A percentile compares a stretch with the other conserved stretches of the same genome.
phyloP scores from a whole-genome alignment of 2,113 vertebrate genomes.

The Paralichthys olivaceus region DNA sequence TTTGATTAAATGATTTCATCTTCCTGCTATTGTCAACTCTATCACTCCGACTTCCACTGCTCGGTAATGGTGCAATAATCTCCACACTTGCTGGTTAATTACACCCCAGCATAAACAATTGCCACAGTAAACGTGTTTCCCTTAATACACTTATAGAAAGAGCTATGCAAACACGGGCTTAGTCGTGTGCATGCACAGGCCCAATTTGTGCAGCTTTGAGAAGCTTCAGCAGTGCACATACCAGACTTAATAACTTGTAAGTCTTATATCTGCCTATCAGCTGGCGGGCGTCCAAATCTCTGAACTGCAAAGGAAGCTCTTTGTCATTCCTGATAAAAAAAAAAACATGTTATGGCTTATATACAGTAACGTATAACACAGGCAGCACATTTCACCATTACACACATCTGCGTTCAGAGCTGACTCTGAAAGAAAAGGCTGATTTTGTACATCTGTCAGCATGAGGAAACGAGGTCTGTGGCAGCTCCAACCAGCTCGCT shows the following conservation, averaged over 20 bases:
- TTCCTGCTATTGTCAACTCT: conserved; percentile 28
- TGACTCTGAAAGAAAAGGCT: conserved; percentile 8
- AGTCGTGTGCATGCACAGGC: background rate
- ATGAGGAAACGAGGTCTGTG: conserved; percentile 5
- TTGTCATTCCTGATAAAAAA: conserved; percentile 36
- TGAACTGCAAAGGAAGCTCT: conserved; percentile 43
- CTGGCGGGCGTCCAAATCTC: conserved; percentile 59
- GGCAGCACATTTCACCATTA: conserved; percentile 15
- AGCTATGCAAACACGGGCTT: conserved; percentile 49
- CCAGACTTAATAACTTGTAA: conserved; percentile 63
- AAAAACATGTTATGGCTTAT: conserved; percentile 22
- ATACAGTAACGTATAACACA: conserved; percentile 6
- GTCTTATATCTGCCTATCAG: conserved; percentile 51
- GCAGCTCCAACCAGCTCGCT: conserved; percentile 38
- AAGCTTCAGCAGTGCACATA: conserved; percentile 32
- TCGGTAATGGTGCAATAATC: conserved; percentile 53
- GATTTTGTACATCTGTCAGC: conserved; percentile 16
- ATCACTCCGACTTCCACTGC: conserved; percentile 13
- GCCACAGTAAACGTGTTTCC: conserved; percentile 48
- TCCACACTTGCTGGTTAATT: conserved; percentile 55
- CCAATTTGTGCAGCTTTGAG: conserved; percentile 47
- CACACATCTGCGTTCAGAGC: conserved; percentile 6
- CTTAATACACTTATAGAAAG: conserved; percentile 31
- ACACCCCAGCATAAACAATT: conserved; percentile 59
- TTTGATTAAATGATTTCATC: conserved; percentile 62